phyloP scores from a whole-genome alignment of 2,113 vertebrate genomes.

The Corapipo altera region DNA sequence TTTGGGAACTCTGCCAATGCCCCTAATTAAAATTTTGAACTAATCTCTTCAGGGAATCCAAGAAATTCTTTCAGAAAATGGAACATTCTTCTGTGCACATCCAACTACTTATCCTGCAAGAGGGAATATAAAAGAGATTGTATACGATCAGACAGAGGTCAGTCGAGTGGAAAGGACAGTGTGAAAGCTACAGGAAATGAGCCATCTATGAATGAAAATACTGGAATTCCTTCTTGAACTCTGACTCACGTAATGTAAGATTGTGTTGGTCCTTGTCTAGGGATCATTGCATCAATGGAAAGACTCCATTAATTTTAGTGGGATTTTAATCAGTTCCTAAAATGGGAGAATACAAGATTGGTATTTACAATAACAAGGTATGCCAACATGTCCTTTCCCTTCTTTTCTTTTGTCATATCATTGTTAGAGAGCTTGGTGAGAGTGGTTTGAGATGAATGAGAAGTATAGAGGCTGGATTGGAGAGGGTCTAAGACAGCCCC shows the following conservation, averaged over 20 bases:
- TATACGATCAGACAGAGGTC: slow-evolving; percentile 51
- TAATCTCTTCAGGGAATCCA: slow-evolving; percentile 56
- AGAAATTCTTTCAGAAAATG: slow-evolving; percentile 42
- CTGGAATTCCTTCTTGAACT: slow-evolving; percentile 18
- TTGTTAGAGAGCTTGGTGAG: background rate
- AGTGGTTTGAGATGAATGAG: background rate
- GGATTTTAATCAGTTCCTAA: background rate
- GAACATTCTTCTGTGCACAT: slow-evolving; percentile 26
- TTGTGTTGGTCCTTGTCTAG: background rate
- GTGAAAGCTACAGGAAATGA: slow-evolving; percentile 60
- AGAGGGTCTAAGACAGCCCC: background rate
- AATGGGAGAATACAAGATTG: background rate
- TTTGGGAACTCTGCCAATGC: slow-evolving; percentile 43
- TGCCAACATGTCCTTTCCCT: background rate
- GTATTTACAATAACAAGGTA: background rate
- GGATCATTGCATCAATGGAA: background rate
- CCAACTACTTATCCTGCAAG: slow-evolving; percentile 26
- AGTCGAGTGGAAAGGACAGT: slow-evolving; percentile 57
- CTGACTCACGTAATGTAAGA: background rate
- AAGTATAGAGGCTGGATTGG: background rate
- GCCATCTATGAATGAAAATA: slow-evolving; percentile 37
- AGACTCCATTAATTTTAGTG: background rate
- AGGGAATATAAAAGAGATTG: slow-evolving; percentile 7
- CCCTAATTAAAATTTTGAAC: slow-evolving; percentile 56
- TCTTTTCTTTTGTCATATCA: background rate